A percentile compares a stretch with the other conserved stretches of the same genome.
These are phyloP conservation scores for Phymanthus crucifer DNA, from an alignment of 92 coral and sea anemone genomes.

Conservation along the genomic window DNA sequence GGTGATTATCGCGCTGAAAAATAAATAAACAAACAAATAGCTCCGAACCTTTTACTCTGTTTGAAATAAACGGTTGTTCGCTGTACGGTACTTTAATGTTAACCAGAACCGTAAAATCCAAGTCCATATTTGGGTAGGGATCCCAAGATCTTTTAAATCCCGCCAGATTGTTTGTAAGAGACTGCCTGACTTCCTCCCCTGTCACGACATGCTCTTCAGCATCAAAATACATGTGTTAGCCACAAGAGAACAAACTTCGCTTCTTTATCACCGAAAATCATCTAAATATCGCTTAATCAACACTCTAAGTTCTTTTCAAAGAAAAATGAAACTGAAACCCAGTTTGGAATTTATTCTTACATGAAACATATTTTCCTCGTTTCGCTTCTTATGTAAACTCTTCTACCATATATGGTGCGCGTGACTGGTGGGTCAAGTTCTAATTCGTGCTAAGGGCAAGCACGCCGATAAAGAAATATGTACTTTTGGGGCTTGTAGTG, in stretches of 20 bases:
- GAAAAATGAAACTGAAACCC: constrained; percentile 3
- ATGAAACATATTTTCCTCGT: constrained; percentile 20
- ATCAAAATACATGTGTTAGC: constrained; percentile 3
- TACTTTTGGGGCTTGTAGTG: constrained; percentile 17
- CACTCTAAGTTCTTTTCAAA: constrained; percentile 14
- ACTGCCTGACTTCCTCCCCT: background rate
- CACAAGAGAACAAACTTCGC: background rate
- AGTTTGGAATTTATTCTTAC: constrained; percentile 20
- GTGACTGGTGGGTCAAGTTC: constrained; percentile 19
- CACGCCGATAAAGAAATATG: constrained; percentile 21
- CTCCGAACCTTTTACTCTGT: background rate
- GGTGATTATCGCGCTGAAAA: background rate
- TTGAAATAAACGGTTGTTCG: background rate
- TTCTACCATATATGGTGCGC: constrained; percentile 27
- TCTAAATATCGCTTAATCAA: constrained; percentile 2
- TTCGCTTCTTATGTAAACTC: constrained; percentile 1
- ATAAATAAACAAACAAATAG: background rate
- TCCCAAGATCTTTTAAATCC: background rate
- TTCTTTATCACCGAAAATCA: background rate
- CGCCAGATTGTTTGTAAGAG: background rate
- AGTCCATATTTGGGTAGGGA: constrained; percentile 3
- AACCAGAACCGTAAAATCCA: background rate
- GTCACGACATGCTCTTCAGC: background rate
- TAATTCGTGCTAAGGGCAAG: constrained; percentile 20
- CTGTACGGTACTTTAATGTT: background rate